These are phyloP conservation scores for Rhodophaea formosa DNA, from an alignment of 2,888 invertebrate species.

Conservation along the genomic window DNA sequence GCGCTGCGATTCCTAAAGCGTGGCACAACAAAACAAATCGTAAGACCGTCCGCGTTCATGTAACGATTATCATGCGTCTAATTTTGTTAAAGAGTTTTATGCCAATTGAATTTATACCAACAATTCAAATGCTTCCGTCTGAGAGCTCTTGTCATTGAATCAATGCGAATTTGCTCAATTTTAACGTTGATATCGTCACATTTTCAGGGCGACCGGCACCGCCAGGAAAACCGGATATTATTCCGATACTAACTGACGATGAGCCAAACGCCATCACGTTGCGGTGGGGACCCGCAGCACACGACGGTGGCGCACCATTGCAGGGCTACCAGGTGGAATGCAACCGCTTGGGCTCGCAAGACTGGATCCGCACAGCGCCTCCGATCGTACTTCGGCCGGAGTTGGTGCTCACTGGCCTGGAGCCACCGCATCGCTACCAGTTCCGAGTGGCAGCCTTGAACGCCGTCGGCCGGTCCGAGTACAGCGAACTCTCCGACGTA, in stretches of 20 bases:
- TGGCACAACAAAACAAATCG: constrained; percentile 80
- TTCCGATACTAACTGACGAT: constrained; percentile 85
- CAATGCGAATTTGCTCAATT: constrained; percentile 18
- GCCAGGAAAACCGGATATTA: constrained; percentile 91
- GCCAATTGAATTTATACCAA: constrained; percentile 50
- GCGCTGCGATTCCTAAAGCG: constrained; percentile 70
- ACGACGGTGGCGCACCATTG: constrained; percentile 93
- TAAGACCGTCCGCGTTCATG: constrained; percentile 71
- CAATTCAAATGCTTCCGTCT: constrained; percentile 5
- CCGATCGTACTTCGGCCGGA: constrained; percentile 86
- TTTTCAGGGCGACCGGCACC: constrained; percentile 87
- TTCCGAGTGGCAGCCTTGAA: constrained; percentile 97
- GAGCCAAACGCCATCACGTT: constrained; percentile 91
- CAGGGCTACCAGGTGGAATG: constrained; percentile 90
- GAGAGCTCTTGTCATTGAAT: neutral
- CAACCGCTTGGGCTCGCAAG: constrained; percentile 85
- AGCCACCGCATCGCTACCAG: constrained; percentile 93
- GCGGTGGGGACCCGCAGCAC: constrained; percentile 89
- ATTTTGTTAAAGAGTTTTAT: constrained; percentile 69
- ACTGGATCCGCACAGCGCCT: constrained; percentile 91
- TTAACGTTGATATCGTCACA: constrained; percentile 29
- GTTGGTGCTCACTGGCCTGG: constrained; percentile 89
- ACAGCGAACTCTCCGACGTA: constrained; percentile 92
- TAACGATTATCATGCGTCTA: constrained; percentile 74
- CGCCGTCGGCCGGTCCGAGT: constrained; percentile 91